Evolutionary conservation across 2,888 invertebrate species (phyloP), one percentile per base, ranked within the genome.

Genomic region (Ashinkailepas kermadecensis): DNA sequence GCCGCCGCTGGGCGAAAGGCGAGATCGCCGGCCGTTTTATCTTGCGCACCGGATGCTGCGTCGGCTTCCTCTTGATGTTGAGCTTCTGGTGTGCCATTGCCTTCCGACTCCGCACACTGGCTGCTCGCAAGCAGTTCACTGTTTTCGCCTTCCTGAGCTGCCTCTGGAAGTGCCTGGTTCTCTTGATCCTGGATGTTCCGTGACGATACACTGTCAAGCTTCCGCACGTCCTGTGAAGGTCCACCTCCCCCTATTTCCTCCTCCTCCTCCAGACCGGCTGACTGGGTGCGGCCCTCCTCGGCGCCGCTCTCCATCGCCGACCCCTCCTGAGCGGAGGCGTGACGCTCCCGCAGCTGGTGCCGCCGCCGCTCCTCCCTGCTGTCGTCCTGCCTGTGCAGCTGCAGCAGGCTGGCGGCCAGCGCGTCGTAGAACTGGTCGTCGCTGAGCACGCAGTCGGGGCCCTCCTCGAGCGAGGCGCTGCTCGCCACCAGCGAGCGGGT

Each of bases 391-490:
- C 96, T 95, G 86, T 97, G 97, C 89, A 97, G 93, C 89, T 95
- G 96, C 88, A 99, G 98, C 88, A 99, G 90, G 81, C 96, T 96
- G 79, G 96, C 95, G 90, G 99, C 98, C 84, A 99, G 95, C n/a
- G 99, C 99, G 92, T 99, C 99, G 89, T 96, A 99, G 90, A 99
- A 99, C 89, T 99, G 98, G 89, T 98, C 98, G 89, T 99, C 99
- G 82, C 95, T 96, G 83, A 99, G 90, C 83, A 95, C 94, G 87
- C 96, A 96, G 89, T 98, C 96, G 70, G 98, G 98, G 84, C 98
- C 98, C 90, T 99, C 98, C 96, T 97, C 88, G 21, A 88, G 67
- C 18, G 70, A 70, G 15, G 39, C 15, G 15, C 39, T 15, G 39
- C 70, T 70, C 15, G 39, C 15, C 13, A 10, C 9, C 39, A 3